These are phyloP conservation scores for Scomber scombrus DNA, from an alignment of 2,113 vertebrate species.

Conservation along the genomic window DNA sequence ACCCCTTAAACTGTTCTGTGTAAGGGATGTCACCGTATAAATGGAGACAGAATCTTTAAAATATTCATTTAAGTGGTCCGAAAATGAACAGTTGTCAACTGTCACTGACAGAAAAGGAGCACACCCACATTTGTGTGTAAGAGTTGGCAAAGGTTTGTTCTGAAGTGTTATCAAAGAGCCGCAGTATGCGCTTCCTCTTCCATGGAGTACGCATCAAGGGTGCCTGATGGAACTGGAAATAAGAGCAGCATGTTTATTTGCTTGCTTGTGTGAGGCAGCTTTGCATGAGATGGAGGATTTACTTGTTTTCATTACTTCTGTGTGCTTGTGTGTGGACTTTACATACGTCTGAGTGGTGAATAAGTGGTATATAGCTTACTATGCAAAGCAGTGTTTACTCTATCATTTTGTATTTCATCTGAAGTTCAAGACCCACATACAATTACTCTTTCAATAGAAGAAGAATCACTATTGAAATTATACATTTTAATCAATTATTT, in stretches of 20 bases:
- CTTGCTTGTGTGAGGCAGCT: conserved; percentile 56
- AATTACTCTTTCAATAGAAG: no score
- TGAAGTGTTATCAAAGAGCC: conserved; percentile 81
- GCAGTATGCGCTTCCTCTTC: conserved; percentile 69
- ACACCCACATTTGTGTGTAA: conserved; percentile 62
- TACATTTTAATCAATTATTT: neutral
- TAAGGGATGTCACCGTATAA: conserved; percentile 48
- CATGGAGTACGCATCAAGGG: conserved; percentile 71
- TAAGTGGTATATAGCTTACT: neutral
- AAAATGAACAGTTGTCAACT: conserved; percentile 74
- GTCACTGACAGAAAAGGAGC: conserved; percentile 70
- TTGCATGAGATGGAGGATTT: conserved; percentile 63
- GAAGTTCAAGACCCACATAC: no score
- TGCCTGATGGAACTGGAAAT: conserved; percentile 75
- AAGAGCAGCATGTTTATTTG: conserved; percentile 68
- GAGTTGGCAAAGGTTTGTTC: conserved; percentile 75
- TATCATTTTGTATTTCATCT: neutral
- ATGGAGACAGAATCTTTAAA: conserved; percentile 61
- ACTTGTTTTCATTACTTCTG: conserved; percentile 61
- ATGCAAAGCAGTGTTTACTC: neutral
- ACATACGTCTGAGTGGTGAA: neutral
- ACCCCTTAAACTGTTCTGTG: conserved; percentile 26
- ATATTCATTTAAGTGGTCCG: conserved; percentile 72
- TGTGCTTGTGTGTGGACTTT: conserved; percentile 2
- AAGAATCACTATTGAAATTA: neutral